A percentile compares a stretch with the other conserved stretches of the same genome.
Conservation (phyloP, 2,888 invertebrate genomes). For the Ectemnius continuus region DNA sequence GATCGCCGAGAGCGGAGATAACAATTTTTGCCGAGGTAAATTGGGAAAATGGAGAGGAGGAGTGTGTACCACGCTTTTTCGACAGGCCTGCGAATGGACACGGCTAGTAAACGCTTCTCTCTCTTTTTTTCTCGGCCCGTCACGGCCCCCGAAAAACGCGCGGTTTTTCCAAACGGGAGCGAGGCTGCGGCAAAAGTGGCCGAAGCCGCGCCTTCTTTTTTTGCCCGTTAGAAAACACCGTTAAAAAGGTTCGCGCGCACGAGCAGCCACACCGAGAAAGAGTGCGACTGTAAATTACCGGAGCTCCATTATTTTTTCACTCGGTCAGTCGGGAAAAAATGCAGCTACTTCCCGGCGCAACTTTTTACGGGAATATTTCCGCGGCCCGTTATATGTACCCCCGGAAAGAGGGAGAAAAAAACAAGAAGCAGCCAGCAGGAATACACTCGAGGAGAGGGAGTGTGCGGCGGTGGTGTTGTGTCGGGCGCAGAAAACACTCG, state of each 20-base stretch:
- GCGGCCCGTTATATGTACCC: slow-evolving; percentile 19
- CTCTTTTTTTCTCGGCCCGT: not conserved
- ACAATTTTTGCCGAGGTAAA: too few relatives aligned
- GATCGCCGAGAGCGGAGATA: too few relatives aligned
- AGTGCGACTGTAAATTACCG: slow-evolving; percentile 25
- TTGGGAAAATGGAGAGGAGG: too few relatives aligned
- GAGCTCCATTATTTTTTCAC: slow-evolving; percentile 32
- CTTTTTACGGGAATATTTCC: slow-evolving; percentile 23
- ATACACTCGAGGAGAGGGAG: not conserved
- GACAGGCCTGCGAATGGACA: too few relatives aligned
- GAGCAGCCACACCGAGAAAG: not conserved
- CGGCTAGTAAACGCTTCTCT: slow-evolving; percentile 25
- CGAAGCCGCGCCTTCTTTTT: slow-evolving; percentile 21
- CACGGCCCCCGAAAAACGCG: too few relatives aligned
- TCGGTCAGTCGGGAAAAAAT: slow-evolving; percentile 19
- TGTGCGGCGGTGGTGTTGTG: slow-evolving; percentile 12
- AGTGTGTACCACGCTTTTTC: too few relatives aligned
- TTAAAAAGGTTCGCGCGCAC: slow-evolving; percentile 43
- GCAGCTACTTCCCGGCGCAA: not conserved
- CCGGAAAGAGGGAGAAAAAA: slow-evolving; percentile 30
- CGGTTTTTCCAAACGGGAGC: slow-evolving; percentile 27
- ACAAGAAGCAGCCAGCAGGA: not conserved
- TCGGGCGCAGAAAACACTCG: slow-evolving; percentile 32
- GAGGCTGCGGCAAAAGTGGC: not conserved
- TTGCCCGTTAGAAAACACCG: slow-evolving; percentile 49